Evolutionary conservation across 1,140 invertebrate genomes (phyloP).

Genomic region (Dreissena rostriformis): DNA sequence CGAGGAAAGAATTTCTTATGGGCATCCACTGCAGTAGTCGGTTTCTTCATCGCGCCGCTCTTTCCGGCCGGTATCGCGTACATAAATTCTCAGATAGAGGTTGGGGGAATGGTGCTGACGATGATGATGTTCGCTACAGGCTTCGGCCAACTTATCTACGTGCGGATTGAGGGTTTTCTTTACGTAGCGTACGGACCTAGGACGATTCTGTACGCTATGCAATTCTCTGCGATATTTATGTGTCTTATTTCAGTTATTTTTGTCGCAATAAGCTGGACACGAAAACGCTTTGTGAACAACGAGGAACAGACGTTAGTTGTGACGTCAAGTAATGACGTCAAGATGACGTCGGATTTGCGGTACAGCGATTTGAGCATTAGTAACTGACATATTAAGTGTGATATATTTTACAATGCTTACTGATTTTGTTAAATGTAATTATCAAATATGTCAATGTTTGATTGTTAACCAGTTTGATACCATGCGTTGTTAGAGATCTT

Average conservation of each 20-base stretch:
- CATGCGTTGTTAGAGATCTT: no score
- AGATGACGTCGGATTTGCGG: not conserved
- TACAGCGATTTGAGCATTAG: no score
- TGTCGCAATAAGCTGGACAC: not conserved
- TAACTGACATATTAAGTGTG: no score
- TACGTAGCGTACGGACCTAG: constrained; percentile 21
- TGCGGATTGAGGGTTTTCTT: constrained; percentile 12
- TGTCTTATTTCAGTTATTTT: constrained; percentile 12
- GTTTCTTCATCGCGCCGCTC: constrained; percentile 42
- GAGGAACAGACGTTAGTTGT: not conserved
- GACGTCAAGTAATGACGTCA: not conserved
- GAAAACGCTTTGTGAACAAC: not conserved
- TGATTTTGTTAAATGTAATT: no score
- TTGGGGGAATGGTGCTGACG: constrained; percentile 28
- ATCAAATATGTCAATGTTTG: no score
- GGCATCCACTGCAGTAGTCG: constrained; percentile 15
- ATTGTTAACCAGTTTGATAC: no score
- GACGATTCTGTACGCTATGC: constrained; percentile 25
- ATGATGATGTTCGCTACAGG: constrained; percentile 11
- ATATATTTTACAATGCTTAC: no score
- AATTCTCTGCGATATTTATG: constrained; percentile 6
- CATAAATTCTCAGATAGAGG: constrained; percentile 20
- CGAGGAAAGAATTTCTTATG: constrained; percentile 8
- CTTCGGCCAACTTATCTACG: constrained; percentile 14
- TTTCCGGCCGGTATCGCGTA: constrained; percentile 29